Percentiles rank a stretch among this genome's conserved stretches.
phyloP scores from a whole-genome alignment of 2,888 invertebrate genomes.

The Andrena marginata region DNA sequence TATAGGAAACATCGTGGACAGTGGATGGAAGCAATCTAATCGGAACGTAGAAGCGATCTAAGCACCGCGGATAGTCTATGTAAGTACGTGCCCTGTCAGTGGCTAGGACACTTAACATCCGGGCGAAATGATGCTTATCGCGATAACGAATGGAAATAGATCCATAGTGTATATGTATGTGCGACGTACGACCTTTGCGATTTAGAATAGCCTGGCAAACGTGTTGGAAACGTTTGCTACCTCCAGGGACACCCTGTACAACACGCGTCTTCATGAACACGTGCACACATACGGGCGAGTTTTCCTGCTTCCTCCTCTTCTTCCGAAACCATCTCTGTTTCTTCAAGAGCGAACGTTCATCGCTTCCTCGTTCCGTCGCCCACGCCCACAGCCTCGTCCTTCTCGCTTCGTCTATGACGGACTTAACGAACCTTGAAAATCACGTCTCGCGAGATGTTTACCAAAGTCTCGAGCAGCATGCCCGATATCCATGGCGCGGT shows the following conservation, averaged over 20 bases:
- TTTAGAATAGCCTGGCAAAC: constrained; percentile 20
- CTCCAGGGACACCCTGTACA: not conserved
- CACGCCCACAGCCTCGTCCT: constrained; percentile 26
- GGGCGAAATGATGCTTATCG: not conserved
- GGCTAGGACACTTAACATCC: not conserved
- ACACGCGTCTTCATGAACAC: constrained; percentile 6
- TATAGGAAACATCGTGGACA: too few species aligned
- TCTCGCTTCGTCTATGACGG: constrained; percentile 46
- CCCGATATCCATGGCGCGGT: constrained; percentile 23
- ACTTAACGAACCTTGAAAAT: constrained; percentile 72
- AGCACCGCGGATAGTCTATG: too few species aligned
- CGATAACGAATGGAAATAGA: not conserved
- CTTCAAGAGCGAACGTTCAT: constrained; percentile 35
- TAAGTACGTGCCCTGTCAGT: not conserved
- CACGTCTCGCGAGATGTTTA: constrained; percentile 67
- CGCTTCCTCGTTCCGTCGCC: constrained; percentile 42
- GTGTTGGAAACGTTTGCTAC: not conserved
- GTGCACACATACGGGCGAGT: not conserved
- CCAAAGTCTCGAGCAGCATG: constrained; percentile 39
- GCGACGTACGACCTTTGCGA: not conserved
- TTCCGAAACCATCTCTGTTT: constrained; percentile 27
- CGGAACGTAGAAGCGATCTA: too few species aligned
- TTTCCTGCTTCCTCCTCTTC: not conserved
- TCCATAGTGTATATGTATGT: not conserved
- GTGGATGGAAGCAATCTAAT: too few species aligned